Percentiles rank a stretch among this genome's conserved stretches.
Conservation (phyloP, 2,797 vertebrate genomes). For the Tragopan temminckii region DNA sequence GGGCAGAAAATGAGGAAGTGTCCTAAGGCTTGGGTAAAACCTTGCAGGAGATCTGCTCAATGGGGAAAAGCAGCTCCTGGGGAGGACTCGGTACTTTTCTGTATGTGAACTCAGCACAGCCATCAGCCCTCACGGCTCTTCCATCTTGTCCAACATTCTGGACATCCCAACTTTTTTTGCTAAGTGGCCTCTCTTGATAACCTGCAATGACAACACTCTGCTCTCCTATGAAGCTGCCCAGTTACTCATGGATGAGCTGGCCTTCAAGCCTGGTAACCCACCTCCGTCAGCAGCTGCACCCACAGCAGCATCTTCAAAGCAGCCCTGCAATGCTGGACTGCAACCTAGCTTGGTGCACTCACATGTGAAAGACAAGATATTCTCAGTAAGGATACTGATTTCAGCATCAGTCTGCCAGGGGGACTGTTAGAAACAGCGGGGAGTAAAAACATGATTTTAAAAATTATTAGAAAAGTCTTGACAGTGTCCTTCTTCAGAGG, state of each 20-base stretch:
- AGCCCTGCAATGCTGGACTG: fast-evolving
- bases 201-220: neutral
- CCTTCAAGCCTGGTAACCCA: neutral
- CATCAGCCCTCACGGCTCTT: fast-evolving
- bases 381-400: conserved; percentile 41
- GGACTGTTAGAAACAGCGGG: conserved; percentile 54
- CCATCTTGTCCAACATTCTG: neutral
- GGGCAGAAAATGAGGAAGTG: neutral
- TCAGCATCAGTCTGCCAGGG: conserved; percentile 39
- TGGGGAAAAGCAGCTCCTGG: neutral
- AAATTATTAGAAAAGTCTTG: conserved; percentile 68
- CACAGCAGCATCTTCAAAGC: neutral
- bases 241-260: neutral
- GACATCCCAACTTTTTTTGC: neutral
- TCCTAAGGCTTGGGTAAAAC: neutral
- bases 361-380: conserved; percentile 20
- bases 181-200: neutral
- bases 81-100: fast-evolving
- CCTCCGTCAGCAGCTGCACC: neutral
- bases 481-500: conserved; percentile 67
- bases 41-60: neutral
- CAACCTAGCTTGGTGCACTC: neutral
- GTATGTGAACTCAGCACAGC: fast-evolving
- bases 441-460: conserved; percentile 65
- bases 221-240: neutral